A percentile compares a stretch with the other conserved stretches of the same genome.
Evolutionary conservation across 2,797 vertebrate species (phyloP).

Genomic region (Euthynnus affinis): DNA sequence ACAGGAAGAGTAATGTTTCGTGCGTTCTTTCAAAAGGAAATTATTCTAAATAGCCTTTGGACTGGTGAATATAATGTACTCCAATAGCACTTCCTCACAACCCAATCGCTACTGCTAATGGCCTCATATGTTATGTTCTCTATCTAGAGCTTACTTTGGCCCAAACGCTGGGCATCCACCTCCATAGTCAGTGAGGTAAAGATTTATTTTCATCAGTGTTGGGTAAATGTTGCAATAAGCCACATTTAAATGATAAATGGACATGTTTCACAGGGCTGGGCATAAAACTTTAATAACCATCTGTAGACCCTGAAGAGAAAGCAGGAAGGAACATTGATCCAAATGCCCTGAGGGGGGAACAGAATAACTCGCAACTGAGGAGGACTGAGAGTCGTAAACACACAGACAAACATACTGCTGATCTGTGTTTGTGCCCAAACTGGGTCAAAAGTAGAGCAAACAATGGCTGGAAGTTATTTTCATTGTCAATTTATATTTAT

Average conservation of each 20-base stretch:
- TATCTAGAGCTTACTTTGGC: conserved; percentile 13
- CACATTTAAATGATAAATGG: conserved; percentile 66
- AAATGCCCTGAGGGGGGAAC: conserved; percentile 53
- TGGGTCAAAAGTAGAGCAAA: neutral
- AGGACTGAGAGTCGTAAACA: conserved; percentile 33
- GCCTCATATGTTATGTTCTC: conserved; percentile 46
- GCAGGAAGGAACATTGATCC: conserved; percentile 39
- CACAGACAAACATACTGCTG: neutral
- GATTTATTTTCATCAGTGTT: conserved; percentile 47
- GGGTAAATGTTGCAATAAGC: conserved; percentile 59
- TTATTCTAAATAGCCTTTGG: conserved; percentile 37
- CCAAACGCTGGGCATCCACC: conserved; percentile 27
- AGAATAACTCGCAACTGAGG: conserved; percentile 22
- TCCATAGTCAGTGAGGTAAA: conserved; percentile 28
- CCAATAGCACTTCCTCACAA: conserved; percentile 17
- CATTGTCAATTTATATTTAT: neutral
- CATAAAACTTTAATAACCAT: conserved; percentile 73
- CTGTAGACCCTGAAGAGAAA: conserved; percentile 53
- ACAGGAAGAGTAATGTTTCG: conserved; percentile 40
- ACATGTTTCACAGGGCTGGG: conserved; percentile 49
- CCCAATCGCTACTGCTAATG: conserved; percentile 32
- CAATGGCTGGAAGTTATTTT: neutral
- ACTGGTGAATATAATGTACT: conserved; percentile 32
- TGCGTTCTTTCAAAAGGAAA: conserved; percentile 29
- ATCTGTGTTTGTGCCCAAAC: neutral